Evolutionary conservation across 2,888 invertebrate genomes (phyloP).

Genomic region (Oscheius sp.): DNA sequence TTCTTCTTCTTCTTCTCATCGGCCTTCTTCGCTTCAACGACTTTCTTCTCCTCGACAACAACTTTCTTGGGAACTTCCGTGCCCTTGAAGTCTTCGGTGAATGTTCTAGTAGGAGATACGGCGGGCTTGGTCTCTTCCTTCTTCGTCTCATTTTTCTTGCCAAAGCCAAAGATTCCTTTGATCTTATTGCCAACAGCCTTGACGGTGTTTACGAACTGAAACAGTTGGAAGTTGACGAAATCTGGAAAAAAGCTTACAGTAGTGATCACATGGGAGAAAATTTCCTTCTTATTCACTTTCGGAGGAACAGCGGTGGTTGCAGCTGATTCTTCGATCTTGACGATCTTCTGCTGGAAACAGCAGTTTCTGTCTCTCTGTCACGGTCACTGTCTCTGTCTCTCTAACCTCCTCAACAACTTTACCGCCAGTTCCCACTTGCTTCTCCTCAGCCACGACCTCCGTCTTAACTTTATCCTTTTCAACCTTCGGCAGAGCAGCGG

Average conservation of each 20-base stretch:
- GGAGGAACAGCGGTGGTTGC: neutral
- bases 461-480: neutral
- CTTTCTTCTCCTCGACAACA: neutral
- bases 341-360: no score
- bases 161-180: constrained; percentile 12
- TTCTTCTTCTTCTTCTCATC: no score
- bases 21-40: neutral
- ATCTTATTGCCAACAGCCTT: constrained; percentile 10
- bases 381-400: no score
- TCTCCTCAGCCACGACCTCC: neutral
- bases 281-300: constrained; percentile 2
- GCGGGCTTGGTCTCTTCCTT: neutral
- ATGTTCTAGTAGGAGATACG: neutral
- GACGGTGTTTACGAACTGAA: neutral
- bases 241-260: neutral
- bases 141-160: neutral
- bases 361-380: no score
- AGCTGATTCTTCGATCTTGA: no score
- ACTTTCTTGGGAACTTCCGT: constrained; percentile 5
- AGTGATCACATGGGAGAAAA: neutral
- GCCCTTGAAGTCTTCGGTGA: neutral
- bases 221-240: neutral
- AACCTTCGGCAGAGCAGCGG: neutral
- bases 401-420: no score
- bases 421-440: no score